These are phyloP conservation scores for Spea bombifrons DNA, from an alignment of 2,113 vertebrate genomes.

Conservation along the genomic window DNA sequence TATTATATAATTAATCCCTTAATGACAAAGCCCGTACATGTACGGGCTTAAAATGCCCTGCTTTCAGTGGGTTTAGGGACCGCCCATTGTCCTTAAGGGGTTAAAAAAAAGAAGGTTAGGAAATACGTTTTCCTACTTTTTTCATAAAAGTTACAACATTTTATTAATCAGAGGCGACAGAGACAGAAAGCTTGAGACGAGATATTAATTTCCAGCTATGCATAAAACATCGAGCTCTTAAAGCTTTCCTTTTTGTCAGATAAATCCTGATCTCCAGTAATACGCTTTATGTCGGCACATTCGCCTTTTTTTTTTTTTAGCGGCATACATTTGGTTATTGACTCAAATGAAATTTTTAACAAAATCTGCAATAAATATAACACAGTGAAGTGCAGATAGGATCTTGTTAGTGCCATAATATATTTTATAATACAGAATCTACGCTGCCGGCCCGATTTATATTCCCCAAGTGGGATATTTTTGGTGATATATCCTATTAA, in stretches of 20 bases:
- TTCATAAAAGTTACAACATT: background rate
- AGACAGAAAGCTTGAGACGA: background rate
- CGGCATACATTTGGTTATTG: background rate
- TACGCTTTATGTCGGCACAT: background rate
- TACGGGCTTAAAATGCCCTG: too few species aligned
- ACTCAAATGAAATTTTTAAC: background rate
- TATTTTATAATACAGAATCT: background rate
- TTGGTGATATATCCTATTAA: background rate
- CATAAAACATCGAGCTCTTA: background rate
- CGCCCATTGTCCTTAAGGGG: too few species aligned
- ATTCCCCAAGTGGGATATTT: background rate
- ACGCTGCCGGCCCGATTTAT: background rate
- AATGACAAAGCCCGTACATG: too few species aligned
- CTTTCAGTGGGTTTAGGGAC: too few species aligned
- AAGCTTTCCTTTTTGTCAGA: background rate
- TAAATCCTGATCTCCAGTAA: background rate
- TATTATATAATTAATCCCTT: too few species aligned
- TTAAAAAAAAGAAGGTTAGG: too few species aligned
- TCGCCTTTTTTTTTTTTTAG: background rate
- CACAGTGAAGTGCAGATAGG: background rate
- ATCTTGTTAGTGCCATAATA: background rate
- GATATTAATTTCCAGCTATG: background rate
- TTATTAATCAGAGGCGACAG: background rate
- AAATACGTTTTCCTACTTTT: too few species aligned
- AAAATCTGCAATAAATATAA: background rate